A percentile compares a stretch with the other conserved stretches of the same genome.
Conservation (phyloP, 1,140 invertebrate genomes). For the Rhopalosiphum maidis region DNA sequence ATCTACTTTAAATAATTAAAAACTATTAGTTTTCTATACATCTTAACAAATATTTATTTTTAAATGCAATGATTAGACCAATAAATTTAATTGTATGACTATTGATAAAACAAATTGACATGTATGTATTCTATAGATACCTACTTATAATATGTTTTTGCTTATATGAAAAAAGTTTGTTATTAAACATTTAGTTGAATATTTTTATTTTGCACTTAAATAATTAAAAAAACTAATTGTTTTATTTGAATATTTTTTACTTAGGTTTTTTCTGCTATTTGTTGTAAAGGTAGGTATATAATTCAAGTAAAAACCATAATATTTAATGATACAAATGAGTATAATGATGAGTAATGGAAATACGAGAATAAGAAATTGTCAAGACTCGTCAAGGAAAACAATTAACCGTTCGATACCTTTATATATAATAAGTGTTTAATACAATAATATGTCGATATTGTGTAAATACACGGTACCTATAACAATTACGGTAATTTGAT, state of each 20-base stretch:
- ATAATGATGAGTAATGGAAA: background rate
- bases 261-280: background rate
- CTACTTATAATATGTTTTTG: background rate
- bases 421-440: background rate
- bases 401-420: background rate
- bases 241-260: background rate
- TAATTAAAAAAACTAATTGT: background rate
- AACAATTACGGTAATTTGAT: background rate
- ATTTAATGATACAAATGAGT: background rate
- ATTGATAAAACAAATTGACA: background rate
- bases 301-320: background rate
- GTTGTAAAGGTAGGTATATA: background rate
- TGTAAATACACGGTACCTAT: background rate
- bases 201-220: background rate
- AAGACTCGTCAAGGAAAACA: background rate
- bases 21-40: background rate
- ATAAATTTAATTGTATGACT: background rate
- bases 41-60: conserved; percentile 6
- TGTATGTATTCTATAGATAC: background rate
- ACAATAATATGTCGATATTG: background rate
- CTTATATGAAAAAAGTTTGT: background rate
- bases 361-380: background rate
- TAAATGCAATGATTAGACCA: background rate
- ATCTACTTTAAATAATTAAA: background rate
- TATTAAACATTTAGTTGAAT: background rate